Evolutionary conservation across 2,888 invertebrate genomes (phyloP).

Genomic region (Nomada fabriciana): DNA sequence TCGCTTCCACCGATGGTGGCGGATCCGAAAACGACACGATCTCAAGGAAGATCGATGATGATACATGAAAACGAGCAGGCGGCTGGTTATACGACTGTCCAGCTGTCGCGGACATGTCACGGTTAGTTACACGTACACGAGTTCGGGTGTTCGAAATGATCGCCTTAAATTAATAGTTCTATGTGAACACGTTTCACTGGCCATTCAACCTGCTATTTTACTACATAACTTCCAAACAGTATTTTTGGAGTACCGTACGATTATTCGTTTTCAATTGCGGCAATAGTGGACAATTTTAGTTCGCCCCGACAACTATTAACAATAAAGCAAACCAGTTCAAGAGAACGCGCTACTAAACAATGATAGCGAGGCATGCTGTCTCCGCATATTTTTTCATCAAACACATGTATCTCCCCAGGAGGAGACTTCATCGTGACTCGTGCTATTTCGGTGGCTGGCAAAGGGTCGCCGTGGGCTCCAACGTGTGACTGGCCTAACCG

Average conservation of each 20-base stretch:
- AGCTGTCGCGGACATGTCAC: conserved; percentile 70
- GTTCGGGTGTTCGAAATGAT: conserved; percentile 34
- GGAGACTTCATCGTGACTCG: not conserved
- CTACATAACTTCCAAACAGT: too few species aligned
- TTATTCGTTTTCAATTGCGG: too few species aligned
- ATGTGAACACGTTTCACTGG: not conserved
- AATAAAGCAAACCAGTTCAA: not conserved
- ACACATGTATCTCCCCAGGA: too few species aligned
- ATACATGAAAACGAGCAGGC: conserved; percentile 50
- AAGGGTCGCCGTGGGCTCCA: conserved; percentile 50
- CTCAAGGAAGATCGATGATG: conserved; percentile 54
- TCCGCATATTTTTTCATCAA: not conserved
- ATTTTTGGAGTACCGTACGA: too few species aligned
- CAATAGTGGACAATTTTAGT: too few species aligned
- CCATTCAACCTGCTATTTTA: not conserved
- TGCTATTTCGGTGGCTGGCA: conserved; percentile 59
- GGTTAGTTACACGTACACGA: conserved; percentile 52
- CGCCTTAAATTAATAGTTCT: conserved; percentile 16
- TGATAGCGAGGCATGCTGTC: not conserved
- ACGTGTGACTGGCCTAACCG: conserved; percentile 36
- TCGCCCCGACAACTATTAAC: too few species aligned
- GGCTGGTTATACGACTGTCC: conserved; percentile 63
- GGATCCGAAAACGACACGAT: conserved; percentile 27
- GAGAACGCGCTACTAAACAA: too few species aligned
- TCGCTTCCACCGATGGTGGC: conserved; percentile 33